phyloP scores from a whole-genome alignment of 2,113 vertebrate species.

The Lophius piscatorius region DNA sequence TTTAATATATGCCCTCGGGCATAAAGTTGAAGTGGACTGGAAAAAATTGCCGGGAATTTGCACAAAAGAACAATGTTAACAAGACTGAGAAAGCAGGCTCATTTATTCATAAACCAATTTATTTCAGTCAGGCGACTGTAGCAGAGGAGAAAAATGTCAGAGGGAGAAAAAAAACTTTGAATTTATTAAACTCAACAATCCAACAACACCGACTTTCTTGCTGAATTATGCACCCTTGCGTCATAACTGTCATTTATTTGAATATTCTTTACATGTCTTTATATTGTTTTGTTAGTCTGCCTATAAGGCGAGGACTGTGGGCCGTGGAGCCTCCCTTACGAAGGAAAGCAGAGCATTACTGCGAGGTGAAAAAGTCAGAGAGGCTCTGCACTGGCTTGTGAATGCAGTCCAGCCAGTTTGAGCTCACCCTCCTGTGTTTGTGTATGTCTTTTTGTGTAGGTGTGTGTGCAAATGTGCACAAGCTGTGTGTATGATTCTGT shows the following conservation, averaged over 20 bases:
- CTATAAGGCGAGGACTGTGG: constrained; percentile 52
- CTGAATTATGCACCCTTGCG: constrained; percentile 65
- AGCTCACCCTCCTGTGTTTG: constrained; percentile 66
- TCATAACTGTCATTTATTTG: constrained; percentile 68
- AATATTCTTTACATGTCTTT: constrained; percentile 65
- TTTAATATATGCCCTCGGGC: constrained; percentile 84
- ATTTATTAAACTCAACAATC: constrained; percentile 81
- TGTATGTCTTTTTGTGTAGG: constrained; percentile 43
- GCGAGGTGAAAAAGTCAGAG: constrained; percentile 72
- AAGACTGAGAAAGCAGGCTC: constrained; percentile 80
- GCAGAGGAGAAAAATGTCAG: constrained; percentile 70
- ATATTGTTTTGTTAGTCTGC: constrained; percentile 58
- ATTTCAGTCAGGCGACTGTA: constrained; percentile 80
- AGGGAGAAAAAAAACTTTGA: constrained; percentile 75
- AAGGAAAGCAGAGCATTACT: constrained; percentile 59
- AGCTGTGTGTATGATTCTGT: constrained; percentile 22
- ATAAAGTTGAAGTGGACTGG: constrained; percentile 84
- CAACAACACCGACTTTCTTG: constrained; percentile 58
- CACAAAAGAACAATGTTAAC: constrained; percentile 84
- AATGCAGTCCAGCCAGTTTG: constrained; percentile 80
- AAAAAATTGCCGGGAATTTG: constrained; percentile 78
- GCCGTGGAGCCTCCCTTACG: constrained; percentile 52
- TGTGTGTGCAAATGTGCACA: constrained; percentile 19
- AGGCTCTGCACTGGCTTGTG: constrained; percentile 73
- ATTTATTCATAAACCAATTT: constrained; percentile 87